These are phyloP conservation scores for Pterostichus niger DNA, from an alignment of 2,888 invertebrate genomes.

Conservation along the genomic window DNA sequence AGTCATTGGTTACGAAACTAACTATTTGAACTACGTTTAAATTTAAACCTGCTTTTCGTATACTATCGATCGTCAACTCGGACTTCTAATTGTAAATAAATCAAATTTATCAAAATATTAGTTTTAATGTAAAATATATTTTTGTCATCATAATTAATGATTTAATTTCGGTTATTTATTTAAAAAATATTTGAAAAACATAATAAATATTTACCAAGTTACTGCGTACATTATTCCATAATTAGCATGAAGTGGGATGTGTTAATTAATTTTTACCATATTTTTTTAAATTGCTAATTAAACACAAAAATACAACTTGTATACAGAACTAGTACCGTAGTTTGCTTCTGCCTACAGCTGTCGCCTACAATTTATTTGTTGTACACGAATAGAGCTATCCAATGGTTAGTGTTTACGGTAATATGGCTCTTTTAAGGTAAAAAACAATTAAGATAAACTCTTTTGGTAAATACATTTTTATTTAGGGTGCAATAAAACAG, in stretches of 20 bases:
- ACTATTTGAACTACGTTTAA: no score
- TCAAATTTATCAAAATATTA: no score
- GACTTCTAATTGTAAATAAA: no score
- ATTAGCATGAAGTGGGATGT: slow-evolving; percentile 33
- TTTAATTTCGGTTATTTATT: no score
- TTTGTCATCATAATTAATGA: no score
- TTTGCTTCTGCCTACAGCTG: slow-evolving; percentile 46
- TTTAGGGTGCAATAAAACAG: slow-evolving; percentile 46
- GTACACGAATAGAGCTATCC: slow-evolving; percentile 29
- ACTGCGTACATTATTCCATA: slow-evolving; percentile 5
- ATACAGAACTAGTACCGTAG: slow-evolving; percentile 18
- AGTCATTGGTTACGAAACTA: no score
- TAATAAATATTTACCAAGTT: slow-evolving; percentile 36
- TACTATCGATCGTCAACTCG: no score
- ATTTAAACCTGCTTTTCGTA: no score
- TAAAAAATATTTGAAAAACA: not conserved
- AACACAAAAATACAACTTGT: slow-evolving; percentile 50
- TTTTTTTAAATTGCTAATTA: slow-evolving; percentile 56
- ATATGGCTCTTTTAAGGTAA: slow-evolving; percentile 34
- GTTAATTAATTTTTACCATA: slow-evolving; percentile 62
- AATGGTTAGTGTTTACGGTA: slow-evolving; percentile 30
- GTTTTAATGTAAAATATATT: no score
- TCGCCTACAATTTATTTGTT: slow-evolving; percentile 53
- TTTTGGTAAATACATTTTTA: slow-evolving; percentile 23
- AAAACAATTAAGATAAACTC: slow-evolving; percentile 51